Evolutionary conservation across 2,113 vertebrate genomes (phyloP).

Genomic region (Oenanthe melanoleuca): DNA sequence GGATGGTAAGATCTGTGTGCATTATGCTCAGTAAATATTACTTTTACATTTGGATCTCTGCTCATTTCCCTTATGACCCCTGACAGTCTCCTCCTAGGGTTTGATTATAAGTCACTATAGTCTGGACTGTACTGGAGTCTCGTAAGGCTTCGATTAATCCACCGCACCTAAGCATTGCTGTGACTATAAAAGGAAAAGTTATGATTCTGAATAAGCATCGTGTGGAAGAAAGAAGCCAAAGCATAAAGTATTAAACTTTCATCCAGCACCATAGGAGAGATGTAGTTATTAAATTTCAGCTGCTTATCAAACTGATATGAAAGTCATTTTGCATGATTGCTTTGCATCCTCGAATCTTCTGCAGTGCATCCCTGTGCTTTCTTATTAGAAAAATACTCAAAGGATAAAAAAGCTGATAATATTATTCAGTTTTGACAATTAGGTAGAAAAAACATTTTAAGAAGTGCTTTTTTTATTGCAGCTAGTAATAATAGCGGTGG

Average conservation of each 20-base stretch:
- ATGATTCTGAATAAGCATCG: constrained; percentile 72
- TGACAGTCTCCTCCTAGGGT: constrained; percentile 21
- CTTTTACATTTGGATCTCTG: constrained; percentile 19
- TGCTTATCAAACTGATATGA: constrained; percentile 87
- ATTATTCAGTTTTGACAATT: constrained; percentile 86
- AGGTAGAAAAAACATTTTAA: constrained; percentile 78
- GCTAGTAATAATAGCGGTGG: constrained; percentile 74
- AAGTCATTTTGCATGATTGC: constrained; percentile 87
- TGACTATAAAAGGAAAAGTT: constrained; percentile 72
- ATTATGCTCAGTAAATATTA: constrained; percentile 39
- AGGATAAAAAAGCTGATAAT: constrained; percentile 86
- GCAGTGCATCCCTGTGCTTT: constrained; percentile 79
- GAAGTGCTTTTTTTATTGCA: constrained; percentile 81
- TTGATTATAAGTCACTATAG: background rate
- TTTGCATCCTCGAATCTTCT: constrained; percentile 80
- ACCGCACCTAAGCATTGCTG: constrained; percentile 54
- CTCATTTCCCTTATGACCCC: constrained; percentile 42
- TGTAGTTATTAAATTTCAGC: constrained; percentile 88
- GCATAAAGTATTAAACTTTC: constrained; percentile 82
- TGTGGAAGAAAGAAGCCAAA: constrained; percentile 74
- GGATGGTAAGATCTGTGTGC: background rate
- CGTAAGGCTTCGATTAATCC: constrained; percentile 64
- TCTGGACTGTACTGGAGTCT: constrained; percentile 35
- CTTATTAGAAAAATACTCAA: constrained; percentile 88
- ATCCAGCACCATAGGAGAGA: constrained; percentile 81